Evolutionary conservation across 2,113 vertebrate species (phyloP).

Genomic region (Saccopteryx leptura): DNA sequence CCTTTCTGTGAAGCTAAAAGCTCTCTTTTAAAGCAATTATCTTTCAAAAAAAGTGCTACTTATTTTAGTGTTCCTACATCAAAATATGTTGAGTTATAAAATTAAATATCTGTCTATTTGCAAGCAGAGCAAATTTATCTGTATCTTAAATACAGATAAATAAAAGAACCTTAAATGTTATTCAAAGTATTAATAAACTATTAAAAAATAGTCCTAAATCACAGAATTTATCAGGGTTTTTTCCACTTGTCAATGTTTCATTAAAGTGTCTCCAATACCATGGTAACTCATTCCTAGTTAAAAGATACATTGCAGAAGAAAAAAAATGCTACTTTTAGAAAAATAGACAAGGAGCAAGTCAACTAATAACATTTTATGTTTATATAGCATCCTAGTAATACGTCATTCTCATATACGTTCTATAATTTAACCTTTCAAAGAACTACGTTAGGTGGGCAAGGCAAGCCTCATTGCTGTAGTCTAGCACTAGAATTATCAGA

Average conservation of each 20-base stretch:
- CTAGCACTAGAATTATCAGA: neutral
- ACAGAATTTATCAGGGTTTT: neutral
- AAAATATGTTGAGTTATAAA: slow-evolving; percentile 29
- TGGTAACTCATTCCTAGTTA: neutral
- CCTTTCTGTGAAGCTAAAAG: neutral
- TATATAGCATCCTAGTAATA: neutral
- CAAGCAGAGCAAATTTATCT: neutral
- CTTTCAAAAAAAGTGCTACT: neutral
- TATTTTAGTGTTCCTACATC: slow-evolving; percentile 15
- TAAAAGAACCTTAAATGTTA: neutral
- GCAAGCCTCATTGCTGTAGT: neutral
- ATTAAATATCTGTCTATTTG: slow-evolving; percentile 24
- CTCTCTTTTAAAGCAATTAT: slow-evolving; percentile 44
- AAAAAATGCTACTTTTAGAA: neutral
- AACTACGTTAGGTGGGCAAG: neutral
- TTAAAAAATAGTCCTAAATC: neutral
- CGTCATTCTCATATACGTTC: neutral
- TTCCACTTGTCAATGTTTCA: slow-evolving; percentile 33
- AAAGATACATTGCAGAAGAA: slow-evolving; percentile 11
- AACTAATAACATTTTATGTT: slow-evolving; percentile 37
- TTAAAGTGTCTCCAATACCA: slow-evolving; percentile 36
- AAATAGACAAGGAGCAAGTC: neutral
- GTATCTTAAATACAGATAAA: neutral
- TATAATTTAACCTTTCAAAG: slow-evolving; percentile 54
- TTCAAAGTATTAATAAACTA: neutral